These are phyloP conservation scores for Myotis daubentonii DNA, from an alignment of 2,797 vertebrate species.

Conservation along the genomic window DNA sequence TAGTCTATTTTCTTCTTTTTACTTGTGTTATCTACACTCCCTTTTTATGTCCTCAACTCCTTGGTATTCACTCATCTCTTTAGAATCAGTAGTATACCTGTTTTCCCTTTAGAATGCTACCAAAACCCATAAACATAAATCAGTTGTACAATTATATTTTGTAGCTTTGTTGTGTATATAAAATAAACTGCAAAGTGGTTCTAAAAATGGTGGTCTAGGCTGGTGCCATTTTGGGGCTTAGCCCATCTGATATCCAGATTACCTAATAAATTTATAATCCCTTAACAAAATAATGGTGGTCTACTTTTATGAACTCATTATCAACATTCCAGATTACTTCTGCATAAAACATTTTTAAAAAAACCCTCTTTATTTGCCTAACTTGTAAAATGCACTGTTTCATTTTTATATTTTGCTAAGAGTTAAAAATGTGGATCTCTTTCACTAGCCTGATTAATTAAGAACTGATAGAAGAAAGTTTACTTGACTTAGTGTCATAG, in stretches of 20 bases:
- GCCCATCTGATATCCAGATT: no score
- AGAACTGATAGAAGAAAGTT: constrained; percentile 33
- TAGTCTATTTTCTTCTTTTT: not conserved
- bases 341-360: constrained; percentile 31
- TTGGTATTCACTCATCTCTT: constrained; percentile 31
- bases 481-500: constrained; percentile 4
- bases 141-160: constrained; percentile 31
- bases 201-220: not conserved
- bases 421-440: constrained; percentile 44
- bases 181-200: constrained; percentile 45
- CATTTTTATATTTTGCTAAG: constrained; percentile 57
- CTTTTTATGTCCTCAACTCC: not conserved
- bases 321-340: constrained; percentile 10
- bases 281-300: not conserved
- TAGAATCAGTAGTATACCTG: not conserved
- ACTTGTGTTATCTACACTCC: not conserved
- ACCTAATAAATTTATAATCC: no score
- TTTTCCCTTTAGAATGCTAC: constrained; percentile 32
- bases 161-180: constrained; percentile 44
- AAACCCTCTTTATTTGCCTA: constrained; percentile 3
- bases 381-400: constrained; percentile 56
- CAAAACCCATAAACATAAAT: constrained; percentile 24
- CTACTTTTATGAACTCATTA: constrained; percentile 21
- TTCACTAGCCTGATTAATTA: constrained; percentile 36
- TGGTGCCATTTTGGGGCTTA: no score